Percentiles rank a stretch among this genome's conserved stretches.
Evolutionary conservation across 2,113 vertebrate genomes (phyloP).

Genomic region (Urocitellus parryii): DNA sequence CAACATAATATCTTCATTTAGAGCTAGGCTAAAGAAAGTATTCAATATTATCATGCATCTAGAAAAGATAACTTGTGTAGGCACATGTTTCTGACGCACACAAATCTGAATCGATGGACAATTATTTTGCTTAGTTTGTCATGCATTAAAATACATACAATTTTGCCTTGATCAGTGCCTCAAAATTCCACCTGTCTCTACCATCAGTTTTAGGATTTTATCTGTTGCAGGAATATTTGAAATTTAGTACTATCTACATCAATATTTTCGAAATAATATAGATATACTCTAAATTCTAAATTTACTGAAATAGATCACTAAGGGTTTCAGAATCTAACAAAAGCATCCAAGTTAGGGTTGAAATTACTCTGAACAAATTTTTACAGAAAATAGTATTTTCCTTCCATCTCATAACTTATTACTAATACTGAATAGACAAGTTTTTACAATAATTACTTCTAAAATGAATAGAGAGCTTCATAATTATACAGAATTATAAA

Average conservation of each 20-base stretch:
- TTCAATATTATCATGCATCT: constrained; percentile 12
- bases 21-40: background rate
- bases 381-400: background rate
- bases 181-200: background rate
- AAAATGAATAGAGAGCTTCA: background rate
- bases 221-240: background rate
- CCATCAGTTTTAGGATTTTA: background rate
- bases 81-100: constrained; percentile 38
- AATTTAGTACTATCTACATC: background rate
- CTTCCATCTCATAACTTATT: background rate
- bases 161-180: background rate
- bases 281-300: background rate
- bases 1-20: constrained; percentile 20
- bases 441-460: background rate
- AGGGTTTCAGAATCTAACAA: background rate
- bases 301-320: background rate
- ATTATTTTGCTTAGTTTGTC: background rate
- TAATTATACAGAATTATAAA: background rate
- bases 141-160: constrained; percentile 19
- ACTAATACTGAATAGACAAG: background rate
- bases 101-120: constrained; percentile 17
- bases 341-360: background rate
- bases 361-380: background rate
- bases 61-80: constrained; percentile 27
- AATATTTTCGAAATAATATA: background rate